Evolutionary conservation across 2,797 vertebrate species (phyloP).

Genomic region (Acanthiza pusilla): DNA sequence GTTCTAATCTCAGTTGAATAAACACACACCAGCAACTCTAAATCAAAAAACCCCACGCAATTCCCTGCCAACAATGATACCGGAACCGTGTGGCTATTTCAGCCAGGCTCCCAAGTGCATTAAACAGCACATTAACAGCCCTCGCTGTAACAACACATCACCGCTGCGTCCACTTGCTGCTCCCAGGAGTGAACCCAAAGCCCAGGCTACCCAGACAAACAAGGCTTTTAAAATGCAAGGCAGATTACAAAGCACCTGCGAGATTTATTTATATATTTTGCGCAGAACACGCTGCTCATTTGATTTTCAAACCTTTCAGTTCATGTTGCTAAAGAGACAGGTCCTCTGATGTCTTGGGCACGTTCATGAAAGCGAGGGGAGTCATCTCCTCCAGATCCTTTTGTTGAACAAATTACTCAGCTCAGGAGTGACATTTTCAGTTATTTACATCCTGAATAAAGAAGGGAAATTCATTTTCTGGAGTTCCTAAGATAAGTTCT

Average conservation of each 20-base stretch:
- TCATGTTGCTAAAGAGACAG: neutral
- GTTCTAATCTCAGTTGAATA: neutral
- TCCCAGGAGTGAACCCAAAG: neutral
- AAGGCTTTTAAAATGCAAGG: constrained; percentile 9
- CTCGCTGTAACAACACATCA: neutral
- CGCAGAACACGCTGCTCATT: constrained; percentile 1
- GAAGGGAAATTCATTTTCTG: constrained; percentile 26
- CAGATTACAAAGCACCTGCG: constrained; percentile 21
- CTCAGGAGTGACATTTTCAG: constrained; percentile 61
- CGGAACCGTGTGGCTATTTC: neutral
- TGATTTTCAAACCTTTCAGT: constrained; percentile 40
- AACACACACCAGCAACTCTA: neutral
- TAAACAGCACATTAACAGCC: neutral
- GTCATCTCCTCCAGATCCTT: constrained; percentile 48
- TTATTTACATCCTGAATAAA: constrained; percentile 62
- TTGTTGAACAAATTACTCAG: constrained; percentile 67
- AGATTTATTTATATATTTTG: constrained; percentile 1
- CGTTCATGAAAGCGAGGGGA: constrained; percentile 19
- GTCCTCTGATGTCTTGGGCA: constrained; percentile 51
- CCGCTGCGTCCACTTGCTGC: neutral
- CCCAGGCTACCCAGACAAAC: neutral
- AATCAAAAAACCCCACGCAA: neutral
- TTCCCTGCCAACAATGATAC: neutral
- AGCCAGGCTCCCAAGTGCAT: neutral
- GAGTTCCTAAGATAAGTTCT: constrained; percentile 22